Conservation (phyloP, 2,797 vertebrate genomes). For the Antennarius maculatus region DNA sequence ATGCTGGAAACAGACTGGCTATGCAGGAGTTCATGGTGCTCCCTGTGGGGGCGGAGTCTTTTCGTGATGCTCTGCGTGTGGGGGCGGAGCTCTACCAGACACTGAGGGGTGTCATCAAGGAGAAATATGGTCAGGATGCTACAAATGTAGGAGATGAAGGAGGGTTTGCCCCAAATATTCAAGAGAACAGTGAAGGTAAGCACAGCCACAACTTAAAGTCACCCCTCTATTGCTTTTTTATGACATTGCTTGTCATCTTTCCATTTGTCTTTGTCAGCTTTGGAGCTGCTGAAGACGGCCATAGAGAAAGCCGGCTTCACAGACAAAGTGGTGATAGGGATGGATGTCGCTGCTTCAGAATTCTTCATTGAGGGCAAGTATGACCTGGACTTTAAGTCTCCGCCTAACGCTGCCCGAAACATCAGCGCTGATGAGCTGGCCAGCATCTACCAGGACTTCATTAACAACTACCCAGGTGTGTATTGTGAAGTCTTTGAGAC, state of each 20-base stretch:
- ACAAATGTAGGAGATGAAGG: conserved; percentile 94
- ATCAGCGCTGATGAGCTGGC: conserved; percentile 90
- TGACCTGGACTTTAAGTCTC: conserved; percentile 93
- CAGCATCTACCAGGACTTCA: conserved; percentile 90
- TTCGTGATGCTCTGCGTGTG: conserved; percentile 89
- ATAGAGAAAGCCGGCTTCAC: conserved; percentile 93
- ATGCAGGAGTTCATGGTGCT: conserved; percentile 97
- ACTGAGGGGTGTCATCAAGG: conserved; percentile 90
- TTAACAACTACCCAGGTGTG: conserved; percentile 92
- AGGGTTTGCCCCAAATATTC: conserved; percentile 94
- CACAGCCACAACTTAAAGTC: conserved; percentile 10
- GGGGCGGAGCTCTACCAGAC: conserved; percentile 94
- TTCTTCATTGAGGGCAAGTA: conserved; percentile 92
- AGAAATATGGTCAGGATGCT: conserved; percentile 93
- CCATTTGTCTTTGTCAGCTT: conserved; percentile 71
- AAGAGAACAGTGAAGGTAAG: conserved; percentile 93
- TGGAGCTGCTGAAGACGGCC: conserved; percentile 92
- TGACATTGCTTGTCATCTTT: background rate
- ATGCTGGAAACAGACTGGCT: conserved; percentile 91
- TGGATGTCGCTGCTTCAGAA: conserved; percentile 93
- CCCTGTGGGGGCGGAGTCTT: conserved; percentile 91
- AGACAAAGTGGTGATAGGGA: conserved; percentile 93
- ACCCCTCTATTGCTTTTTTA: background rate
- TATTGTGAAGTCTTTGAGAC: conserved; percentile 12
- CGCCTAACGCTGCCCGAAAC: conserved; percentile 88